Percentiles rank a stretch among this genome's conserved stretches.
These are phyloP conservation scores for Atethmia centrago DNA, from an alignment of 2,888 invertebrate genomes.

Conservation along the genomic window DNA sequence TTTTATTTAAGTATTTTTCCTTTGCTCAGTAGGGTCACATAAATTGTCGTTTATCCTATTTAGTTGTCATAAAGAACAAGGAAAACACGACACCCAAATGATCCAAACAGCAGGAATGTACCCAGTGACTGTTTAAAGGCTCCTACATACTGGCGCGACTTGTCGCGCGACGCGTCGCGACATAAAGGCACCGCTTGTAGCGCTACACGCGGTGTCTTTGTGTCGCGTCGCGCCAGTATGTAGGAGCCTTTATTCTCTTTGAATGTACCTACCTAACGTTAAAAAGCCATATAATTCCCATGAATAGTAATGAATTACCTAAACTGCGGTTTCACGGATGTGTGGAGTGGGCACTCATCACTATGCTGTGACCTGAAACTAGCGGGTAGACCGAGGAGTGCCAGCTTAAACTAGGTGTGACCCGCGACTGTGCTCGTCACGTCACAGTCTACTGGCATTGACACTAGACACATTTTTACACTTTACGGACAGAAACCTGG, in stretches of 20 bases:
- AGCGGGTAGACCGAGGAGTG: conserved; percentile 38
- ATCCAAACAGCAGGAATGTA: conserved; percentile 16
- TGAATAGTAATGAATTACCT: conserved; percentile 38
- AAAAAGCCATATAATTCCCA: conserved; percentile 13
- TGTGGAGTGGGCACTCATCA: conserved; percentile 43
- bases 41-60: not conserved
- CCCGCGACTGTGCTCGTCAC: conserved; percentile 15
- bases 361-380: conserved; percentile 42
- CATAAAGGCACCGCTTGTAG: too few species aligned
- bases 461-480: not conserved
- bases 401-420: conserved; percentile 37
- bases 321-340: conserved; percentile 28
- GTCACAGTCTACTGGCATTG: conserved; percentile 21
- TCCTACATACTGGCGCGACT: too few species aligned
- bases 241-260: too few species aligned
- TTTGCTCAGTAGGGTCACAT: not conserved
- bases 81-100: conserved; percentile 18
- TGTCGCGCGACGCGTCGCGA: too few species aligned
- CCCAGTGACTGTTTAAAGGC: too few species aligned
- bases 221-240: too few species aligned
- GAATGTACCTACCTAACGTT: too few species aligned
- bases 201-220: too few species aligned
- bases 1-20: not conserved
- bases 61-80: conserved; percentile 12
- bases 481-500: not conserved